Conservation (phyloP, 2,888 invertebrate species). For the Acrobasis suavella region DNA sequence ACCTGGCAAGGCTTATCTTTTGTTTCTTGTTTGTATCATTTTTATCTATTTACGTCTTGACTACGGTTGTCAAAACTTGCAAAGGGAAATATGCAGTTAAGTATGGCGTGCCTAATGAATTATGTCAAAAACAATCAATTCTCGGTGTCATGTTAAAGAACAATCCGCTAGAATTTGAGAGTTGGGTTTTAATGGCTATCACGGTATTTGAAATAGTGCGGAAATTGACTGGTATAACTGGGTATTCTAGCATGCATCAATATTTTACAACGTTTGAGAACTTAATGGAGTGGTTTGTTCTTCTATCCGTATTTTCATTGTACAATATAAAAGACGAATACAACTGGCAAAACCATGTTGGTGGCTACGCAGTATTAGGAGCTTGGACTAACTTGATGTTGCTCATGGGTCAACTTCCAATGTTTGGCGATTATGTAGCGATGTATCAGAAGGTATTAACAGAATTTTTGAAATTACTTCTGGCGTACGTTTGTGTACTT, state of each 20-base stretch:
- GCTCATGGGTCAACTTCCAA: constrained; percentile 93
- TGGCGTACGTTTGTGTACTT: constrained; percentile 91
- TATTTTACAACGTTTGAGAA: constrained; percentile 93
- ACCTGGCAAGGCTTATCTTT: constrained; percentile 90
- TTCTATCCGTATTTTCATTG: constrained; percentile 90
- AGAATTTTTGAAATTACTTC: constrained; percentile 90
- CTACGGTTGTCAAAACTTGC: constrained; percentile 88
- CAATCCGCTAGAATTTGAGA: constrained; percentile 90
- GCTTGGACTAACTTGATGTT: constrained; percentile 95
- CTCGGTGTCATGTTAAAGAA: constrained; percentile 87
- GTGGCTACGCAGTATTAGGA: constrained; percentile 91
- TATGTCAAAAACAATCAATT: constrained; percentile 88
- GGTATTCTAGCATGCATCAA: constrained; percentile 89
- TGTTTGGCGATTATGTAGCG: constrained; percentile 94
- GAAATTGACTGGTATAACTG: constrained; percentile 90
- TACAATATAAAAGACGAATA: constrained; percentile 90
- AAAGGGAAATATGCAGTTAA: constrained; percentile 74
- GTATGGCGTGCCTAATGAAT: constrained; percentile 84
- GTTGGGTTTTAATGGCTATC: constrained; percentile 89
- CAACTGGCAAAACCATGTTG: constrained; percentile 93
- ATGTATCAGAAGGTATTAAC: constrained; percentile 94
- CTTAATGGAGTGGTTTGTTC: constrained; percentile 93
- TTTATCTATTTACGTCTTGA: constrained; percentile 90
- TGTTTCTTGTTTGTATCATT: constrained; percentile 91
- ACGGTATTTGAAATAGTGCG: constrained; percentile 89